These are phyloP conservation scores for Synanthedon myopaeformis DNA, from an alignment of 2,888 invertebrate species.

Conservation along the genomic window DNA sequence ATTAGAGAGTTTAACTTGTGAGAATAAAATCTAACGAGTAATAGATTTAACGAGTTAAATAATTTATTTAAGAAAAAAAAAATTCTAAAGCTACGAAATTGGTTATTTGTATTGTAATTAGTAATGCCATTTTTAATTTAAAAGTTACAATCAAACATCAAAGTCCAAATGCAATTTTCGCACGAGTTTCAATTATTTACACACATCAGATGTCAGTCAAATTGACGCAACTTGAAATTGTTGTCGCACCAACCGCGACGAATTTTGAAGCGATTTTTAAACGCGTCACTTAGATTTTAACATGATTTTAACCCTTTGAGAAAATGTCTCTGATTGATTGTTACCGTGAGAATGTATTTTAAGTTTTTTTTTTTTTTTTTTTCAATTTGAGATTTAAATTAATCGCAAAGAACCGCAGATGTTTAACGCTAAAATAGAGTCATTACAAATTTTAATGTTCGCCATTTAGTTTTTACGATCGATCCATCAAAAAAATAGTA, in stretches of 20 bases:
- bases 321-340: constrained; percentile 11
- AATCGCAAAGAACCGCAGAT: constrained; percentile 37
- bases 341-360: constrained; percentile 37
- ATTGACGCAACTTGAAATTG: constrained; percentile 49
- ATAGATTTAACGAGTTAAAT: too few species aligned
- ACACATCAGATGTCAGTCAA: constrained; percentile 56
- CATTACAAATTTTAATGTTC: constrained; percentile 30
- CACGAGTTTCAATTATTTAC: constrained; percentile 55
- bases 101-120: background rate
- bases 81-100: background rate
- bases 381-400: constrained; percentile 9
- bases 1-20: too few species aligned
- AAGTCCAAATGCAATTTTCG: constrained; percentile 24
- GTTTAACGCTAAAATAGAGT: constrained; percentile 30
- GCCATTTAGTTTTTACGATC: constrained; percentile 45
- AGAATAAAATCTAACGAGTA: too few species aligned
- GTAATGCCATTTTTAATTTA: background rate
- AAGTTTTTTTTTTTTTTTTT: constrained; percentile 12
- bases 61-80: background rate
- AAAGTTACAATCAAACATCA: background rate
- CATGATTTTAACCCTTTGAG: constrained; percentile 42
- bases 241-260: constrained; percentile 41
- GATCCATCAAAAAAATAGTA: constrained; percentile 51
- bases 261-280: constrained; percentile 57
- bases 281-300: constrained; percentile 36